phyloP scores from a whole-genome alignment of 2,797 vertebrate species.

The Netta rufina region DNA sequence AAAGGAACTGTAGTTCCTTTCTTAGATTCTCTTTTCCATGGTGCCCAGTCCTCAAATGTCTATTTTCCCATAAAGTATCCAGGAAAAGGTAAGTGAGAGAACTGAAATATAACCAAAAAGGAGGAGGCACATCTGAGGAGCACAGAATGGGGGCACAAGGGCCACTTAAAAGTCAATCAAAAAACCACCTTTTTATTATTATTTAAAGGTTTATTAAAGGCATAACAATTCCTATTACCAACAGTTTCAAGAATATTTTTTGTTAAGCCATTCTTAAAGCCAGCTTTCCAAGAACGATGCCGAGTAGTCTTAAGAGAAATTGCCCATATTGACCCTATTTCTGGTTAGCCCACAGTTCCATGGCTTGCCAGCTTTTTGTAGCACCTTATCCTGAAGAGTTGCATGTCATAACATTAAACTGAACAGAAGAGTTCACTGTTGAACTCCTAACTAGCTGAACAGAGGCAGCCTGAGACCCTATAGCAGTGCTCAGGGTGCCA shows the following conservation, averaged over 20 bases:
- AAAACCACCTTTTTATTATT: too few species aligned
- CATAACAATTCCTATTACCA: background rate
- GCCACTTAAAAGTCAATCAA: background rate
- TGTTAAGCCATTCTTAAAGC: background rate
- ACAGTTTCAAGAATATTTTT: background rate
- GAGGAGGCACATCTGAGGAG: background rate
- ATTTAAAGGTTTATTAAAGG: background rate
- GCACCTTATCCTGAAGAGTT: background rate
- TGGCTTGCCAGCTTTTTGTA: background rate
- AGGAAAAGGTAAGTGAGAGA: background rate
- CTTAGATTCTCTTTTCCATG: background rate
- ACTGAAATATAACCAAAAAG: background rate
- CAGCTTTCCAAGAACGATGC: background rate
- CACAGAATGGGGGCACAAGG: background rate
- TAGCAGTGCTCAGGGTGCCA: background rate
- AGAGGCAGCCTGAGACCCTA: background rate
- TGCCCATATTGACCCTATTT: background rate
- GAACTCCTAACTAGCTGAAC: background rate
- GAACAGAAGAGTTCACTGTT: background rate
- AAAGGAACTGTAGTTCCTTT: background rate
- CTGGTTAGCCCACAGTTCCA: background rate
- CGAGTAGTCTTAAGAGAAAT: background rate
- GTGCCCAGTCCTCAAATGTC: background rate
- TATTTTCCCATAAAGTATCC: background rate
- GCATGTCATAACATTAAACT: background rate